A percentile compares a stretch with the other conserved stretches of the same genome.
Conservation (phyloP, 1,140 invertebrate species). For the Anagrus nilaparvatae region DNA sequence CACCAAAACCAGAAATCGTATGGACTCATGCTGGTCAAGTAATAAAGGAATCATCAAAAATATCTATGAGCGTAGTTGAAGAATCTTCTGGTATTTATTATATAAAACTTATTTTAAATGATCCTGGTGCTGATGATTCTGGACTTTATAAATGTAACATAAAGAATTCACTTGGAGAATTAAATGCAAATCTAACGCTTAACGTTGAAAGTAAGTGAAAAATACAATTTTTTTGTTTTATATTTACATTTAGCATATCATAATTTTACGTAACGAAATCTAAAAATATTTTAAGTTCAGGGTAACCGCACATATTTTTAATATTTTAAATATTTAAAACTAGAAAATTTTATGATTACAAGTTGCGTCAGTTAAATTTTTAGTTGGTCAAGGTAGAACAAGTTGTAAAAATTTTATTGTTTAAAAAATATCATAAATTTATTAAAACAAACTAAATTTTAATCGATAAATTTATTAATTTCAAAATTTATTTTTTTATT, state of each 20-base stretch:
- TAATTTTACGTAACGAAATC: neutral
- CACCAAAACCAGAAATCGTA: constrained; percentile 85
- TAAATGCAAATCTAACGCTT: constrained; percentile 91
- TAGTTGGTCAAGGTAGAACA: too few species aligned
- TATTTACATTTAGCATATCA: constrained; percentile 2
- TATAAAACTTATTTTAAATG: constrained; percentile 80
- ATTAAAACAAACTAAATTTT: too few species aligned
- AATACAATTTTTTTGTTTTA: constrained; percentile 3
- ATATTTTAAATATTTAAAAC: too few species aligned
- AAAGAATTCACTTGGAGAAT: constrained; percentile 90
- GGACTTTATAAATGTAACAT: constrained; percentile 98
- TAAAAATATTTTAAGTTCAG: constrained; percentile 5
- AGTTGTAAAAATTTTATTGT: too few species aligned
- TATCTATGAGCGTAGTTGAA: constrained; percentile 60
- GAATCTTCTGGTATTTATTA: constrained; percentile 79
- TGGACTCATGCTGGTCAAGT: constrained; percentile 80
- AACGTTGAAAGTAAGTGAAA: constrained; percentile 89
- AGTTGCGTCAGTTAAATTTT: too few species aligned
- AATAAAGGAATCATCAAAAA: constrained; percentile 69
- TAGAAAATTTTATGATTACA: too few species aligned
- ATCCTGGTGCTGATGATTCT: constrained; percentile 89
- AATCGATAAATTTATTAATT: too few species aligned
- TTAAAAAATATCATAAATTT: too few species aligned
- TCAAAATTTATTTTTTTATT: constrained; percentile 34
- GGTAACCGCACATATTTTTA: too few species aligned